Evolutionary conservation across 1,140 invertebrate species (phyloP).

Genomic region (Drosophila biarmipes): DNA sequence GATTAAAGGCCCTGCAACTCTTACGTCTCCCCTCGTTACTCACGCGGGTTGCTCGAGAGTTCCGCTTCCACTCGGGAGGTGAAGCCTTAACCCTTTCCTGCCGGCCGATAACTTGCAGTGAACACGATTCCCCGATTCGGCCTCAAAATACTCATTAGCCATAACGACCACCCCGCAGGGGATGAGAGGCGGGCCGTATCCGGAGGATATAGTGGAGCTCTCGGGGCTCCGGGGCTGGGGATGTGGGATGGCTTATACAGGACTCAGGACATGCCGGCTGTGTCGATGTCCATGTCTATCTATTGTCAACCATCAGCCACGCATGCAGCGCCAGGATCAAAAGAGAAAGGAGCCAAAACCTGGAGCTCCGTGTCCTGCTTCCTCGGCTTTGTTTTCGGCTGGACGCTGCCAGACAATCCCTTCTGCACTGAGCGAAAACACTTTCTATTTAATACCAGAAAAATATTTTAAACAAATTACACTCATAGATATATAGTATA

Average conservation of each 20-base stretch:
- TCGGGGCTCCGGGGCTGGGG: background rate
- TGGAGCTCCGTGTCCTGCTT: constrained; percentile 16
- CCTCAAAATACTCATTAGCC: constrained; percentile 76
- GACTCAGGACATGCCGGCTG: constrained; percentile 50
- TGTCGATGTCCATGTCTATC: constrained; percentile 53
- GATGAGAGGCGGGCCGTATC: background rate
- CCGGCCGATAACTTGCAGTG: constrained; percentile 14
- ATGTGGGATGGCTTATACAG: background rate
- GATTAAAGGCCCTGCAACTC: background rate
- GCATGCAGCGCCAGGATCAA: constrained; percentile 59
- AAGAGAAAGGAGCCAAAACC: constrained; percentile 16
- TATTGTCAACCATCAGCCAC: constrained; percentile 54
- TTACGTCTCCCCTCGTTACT: background rate
- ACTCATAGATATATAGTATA: too few relatives aligned
- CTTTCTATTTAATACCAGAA: too few relatives aligned
- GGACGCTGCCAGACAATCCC: constrained; percentile 24
- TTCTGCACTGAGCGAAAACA: background rate
- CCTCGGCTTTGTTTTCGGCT: constrained; percentile 37
- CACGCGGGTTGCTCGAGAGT: constrained; percentile 10
- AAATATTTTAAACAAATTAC: too few relatives aligned
- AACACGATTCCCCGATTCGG: constrained; percentile 27
- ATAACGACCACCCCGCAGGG: constrained; percentile 59
- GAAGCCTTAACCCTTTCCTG: constrained; percentile 24
- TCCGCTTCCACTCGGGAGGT: constrained; percentile 6
- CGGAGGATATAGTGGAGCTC: constrained; percentile 10